Base-by-base conservation (phyloP, 2,797 vertebrate species). In the Chrosomus eos region DNA sequence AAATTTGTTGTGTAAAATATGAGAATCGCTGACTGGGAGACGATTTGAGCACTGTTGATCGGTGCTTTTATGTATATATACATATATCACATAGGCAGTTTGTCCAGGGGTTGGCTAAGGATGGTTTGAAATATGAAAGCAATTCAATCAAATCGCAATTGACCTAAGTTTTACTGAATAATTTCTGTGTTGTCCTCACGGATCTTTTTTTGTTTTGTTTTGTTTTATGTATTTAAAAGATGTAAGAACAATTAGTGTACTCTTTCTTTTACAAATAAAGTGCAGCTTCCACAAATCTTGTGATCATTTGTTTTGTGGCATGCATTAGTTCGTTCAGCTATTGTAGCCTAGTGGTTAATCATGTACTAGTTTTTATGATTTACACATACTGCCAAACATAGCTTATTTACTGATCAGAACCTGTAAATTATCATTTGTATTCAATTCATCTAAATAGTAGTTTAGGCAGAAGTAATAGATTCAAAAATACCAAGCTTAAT, bases 161-260 rank as follows among this genome's bases (percentile, higher is more conserved):
- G 93, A 95, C 93, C 93, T 93, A 94, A 91, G 91, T 94, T 97
- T 96, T 97, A 94, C 96, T 96, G 96, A 97, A 97, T 97, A 95
- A 96, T 96, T 95, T 97, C 97, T 98, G 97, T 97, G 96, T 97
- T 96, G 96, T 97, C 97, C 97, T 96, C 96, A 96, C 96, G 97
- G 97, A 94, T 87, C 93, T 97, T 95, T 97, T 96, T 98, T 97
- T 97, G 9, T 33, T 73, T 36, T 33, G 13, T 21, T 67, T 67
- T 38, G 33, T 71, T 71, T 98, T 97, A 97, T 97, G 97, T 96
- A 94, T 95, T 94, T 98, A 97, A 96, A 97, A 97, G 95, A 97
- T 95, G 97, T 99, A 98, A 95, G 97, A 97, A 96, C 95, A 97
- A 95, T 97, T 95, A 96, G 97, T 98, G 96, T 96, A 98, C 90